These are phyloP conservation scores for Anolis sagrei DNA, from an alignment of 2,113 vertebrate species.

Conservation along the genomic window DNA sequence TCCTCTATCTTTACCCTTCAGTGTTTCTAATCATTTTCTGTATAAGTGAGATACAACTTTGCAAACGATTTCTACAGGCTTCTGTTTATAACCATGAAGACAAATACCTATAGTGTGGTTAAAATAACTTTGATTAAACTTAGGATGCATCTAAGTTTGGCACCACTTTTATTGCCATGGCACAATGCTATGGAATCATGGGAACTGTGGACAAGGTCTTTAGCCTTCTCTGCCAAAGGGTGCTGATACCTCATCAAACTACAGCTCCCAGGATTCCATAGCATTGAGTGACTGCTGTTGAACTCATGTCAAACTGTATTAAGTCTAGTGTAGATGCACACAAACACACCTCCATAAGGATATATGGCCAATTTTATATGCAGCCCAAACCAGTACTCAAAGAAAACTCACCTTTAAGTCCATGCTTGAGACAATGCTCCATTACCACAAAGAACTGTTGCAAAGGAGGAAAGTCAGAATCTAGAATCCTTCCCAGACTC, in stretches of 20 bases:
- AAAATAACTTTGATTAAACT: not conserved
- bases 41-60: not conserved
- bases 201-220: no score
- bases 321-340: no score
- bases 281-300: no score
- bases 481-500: conserved; percentile 91
- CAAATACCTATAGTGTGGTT: not conserved
- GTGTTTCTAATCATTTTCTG: not conserved
- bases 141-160: no score
- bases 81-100: not conserved
- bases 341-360: not conserved
- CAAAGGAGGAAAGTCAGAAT: conserved; percentile 91
- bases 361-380: rapidly evolving
- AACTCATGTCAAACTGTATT: no score
- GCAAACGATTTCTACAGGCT: not conserved
- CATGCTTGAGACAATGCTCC: conserved; percentile 97
- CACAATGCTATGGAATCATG: no score
- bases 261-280: no score
- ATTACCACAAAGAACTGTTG: conserved; percentile 97
- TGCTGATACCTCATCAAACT: no score
- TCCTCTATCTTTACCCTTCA: not conserved
- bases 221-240: no score
- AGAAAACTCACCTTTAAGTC: conserved; percentile 87
- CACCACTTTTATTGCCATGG: no score
- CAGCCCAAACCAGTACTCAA: rapidly evolving